These are phyloP conservation scores for Oryctolagus cuniculus DNA, from an alignment of 2,113 vertebrate genomes.

Conservation along the genomic window DNA sequence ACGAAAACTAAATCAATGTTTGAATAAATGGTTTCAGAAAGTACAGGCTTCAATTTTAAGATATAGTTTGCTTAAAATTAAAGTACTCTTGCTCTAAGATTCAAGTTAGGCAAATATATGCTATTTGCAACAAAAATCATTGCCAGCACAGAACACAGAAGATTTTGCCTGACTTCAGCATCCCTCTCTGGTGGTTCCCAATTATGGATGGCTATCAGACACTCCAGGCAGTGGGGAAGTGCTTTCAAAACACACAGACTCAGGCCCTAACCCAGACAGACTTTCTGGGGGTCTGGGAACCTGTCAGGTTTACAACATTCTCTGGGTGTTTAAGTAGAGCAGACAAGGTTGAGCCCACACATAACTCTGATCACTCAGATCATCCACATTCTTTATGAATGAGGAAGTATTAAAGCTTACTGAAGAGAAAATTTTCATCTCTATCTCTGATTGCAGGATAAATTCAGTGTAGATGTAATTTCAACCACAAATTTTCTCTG, in stretches of 20 bases:
- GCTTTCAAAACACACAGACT: background rate
- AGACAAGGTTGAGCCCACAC: background rate
- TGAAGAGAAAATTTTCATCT: background rate
- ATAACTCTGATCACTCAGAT: background rate
- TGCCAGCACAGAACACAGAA: slow-evolving; percentile 12
- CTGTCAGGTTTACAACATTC: background rate
- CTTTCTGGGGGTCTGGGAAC: background rate
- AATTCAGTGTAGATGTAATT: background rate
- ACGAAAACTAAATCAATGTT: slow-evolving; percentile 70
- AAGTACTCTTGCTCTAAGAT: slow-evolving; percentile 32
- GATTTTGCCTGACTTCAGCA: background rate
- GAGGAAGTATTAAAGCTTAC: background rate
- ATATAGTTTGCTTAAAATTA: slow-evolving; percentile 34
- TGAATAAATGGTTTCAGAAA: slow-evolving; percentile 66
- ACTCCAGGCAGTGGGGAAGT: background rate
- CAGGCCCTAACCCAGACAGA: background rate
- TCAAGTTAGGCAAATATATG: slow-evolving; percentile 41
- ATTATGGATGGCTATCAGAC: background rate
- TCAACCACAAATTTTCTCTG: background rate
- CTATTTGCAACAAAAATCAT: slow-evolving; percentile 43
- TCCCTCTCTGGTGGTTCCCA: background rate
- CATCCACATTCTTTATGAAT: background rate
- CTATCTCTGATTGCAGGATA: background rate
- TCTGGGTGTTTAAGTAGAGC: background rate
- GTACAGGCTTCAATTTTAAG: slow-evolving; percentile 58